Evolutionary conservation across 2,888 invertebrate genomes (phyloP), one percentile per base, ranked within the genome.

Genomic region (Lymantria monacha): DNA sequence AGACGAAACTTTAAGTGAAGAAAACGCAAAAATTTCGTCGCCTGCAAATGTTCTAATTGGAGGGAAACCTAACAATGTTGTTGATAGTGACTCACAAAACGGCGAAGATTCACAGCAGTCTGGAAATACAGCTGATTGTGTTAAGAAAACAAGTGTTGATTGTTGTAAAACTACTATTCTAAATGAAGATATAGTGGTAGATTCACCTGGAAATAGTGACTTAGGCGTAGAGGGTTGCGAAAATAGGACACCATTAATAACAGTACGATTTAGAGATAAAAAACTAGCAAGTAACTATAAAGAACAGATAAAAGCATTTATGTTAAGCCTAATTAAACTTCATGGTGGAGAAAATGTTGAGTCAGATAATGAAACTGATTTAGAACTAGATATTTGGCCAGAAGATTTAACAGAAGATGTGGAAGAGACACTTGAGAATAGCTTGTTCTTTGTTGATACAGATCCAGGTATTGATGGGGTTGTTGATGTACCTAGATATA

Each of bases 241-340:
- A 58, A 87, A 87, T 61, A 82, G 82, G 46, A 81, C 76, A 36
- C 91, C 91, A 5, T 61, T 87, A 54, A 78, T 92, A 30, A 83
- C 83, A 42, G 83, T 93, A 9, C 81, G 76, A 15, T 93, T 93
- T 68, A 84, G 75, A 56, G 86, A 92, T 57, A 82, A 78, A 57
- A 79, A 76, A 53, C 63, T 88, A 55, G 89, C 92, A 0, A 83
- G 81, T 49, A 72, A 64, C 38, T 93, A 92, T 67, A 92, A 90
- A 68, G 69, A 80, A 31, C 80, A 85, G 64, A 75, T 93, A 44
- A 85, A 91, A 57, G 78, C 80, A 43, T 92, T 92, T 70, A 78
- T 93, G 72, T 69, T 89, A 44, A 73, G 83, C 61, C 71, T 86
- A 55, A 74, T 92, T 66, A 85, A 84, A 72, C 56, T 83, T 51